Conservation (phyloP, 2,888 invertebrate genomes). For the Drosophila siamana region DNA sequence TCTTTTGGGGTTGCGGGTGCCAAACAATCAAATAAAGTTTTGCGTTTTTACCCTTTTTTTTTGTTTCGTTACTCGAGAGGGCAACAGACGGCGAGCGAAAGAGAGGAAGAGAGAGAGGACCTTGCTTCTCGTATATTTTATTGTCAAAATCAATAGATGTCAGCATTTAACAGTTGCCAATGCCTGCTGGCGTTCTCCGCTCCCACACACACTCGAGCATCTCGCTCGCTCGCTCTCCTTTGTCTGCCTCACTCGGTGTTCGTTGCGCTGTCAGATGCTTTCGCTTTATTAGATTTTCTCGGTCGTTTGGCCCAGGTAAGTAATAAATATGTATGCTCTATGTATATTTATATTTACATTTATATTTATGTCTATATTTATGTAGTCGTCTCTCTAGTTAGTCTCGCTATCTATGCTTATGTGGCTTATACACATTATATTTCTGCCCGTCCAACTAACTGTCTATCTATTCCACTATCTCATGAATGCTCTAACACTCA, state of each 20-base stretch:
- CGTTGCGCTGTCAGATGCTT: constrained; percentile 41
- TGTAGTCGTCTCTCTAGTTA: constrained; percentile 18
- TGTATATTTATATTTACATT: background rate
- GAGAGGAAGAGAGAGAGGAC: background rate
- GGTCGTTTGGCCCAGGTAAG: constrained; percentile 44
- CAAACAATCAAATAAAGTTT: constrained; percentile 62
- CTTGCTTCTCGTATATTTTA: constrained; percentile 41
- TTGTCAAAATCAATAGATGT: constrained; percentile 75
- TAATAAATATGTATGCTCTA: constrained; percentile 12
- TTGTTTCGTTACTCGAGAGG: background rate
- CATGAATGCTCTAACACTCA: constrained; percentile 25
- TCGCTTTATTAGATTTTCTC: constrained; percentile 53
- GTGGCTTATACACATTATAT: constrained; percentile 3
- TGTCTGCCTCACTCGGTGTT: too few species aligned
- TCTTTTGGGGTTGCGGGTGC: constrained; percentile 42
- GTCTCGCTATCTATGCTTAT: constrained; percentile 10
- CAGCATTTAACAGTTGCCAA: constrained; percentile 70
- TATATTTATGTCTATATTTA: constrained; percentile 4
- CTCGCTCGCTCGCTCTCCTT: background rate
- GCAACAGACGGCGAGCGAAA: background rate
- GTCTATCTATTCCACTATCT: constrained; percentile 8
- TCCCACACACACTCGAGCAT: too few species aligned
- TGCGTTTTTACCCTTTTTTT: constrained; percentile 42
- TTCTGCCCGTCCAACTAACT: constrained; percentile 11
- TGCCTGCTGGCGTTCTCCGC: constrained; percentile 44